Conservation (phyloP, 1,140 invertebrate species). For the Drosophila kepulauana region DNA sequence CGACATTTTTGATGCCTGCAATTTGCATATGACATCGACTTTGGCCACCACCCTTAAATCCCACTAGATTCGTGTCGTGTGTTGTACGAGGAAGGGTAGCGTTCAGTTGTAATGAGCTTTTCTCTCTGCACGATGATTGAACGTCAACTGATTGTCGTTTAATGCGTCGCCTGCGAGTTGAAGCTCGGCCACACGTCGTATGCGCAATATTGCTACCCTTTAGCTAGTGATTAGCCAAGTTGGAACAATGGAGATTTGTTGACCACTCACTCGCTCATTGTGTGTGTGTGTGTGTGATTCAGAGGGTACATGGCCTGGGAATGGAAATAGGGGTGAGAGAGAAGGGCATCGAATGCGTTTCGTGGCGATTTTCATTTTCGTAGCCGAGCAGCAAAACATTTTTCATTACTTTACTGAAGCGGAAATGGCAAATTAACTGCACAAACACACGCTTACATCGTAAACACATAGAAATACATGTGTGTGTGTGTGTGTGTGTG, state of each 20-base stretch:
- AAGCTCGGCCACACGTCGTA: conserved; percentile 37
- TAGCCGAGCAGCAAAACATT: conserved; percentile 50
- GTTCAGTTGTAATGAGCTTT: conserved; percentile 52
- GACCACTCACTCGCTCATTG: conserved; percentile 51
- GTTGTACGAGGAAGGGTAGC: not conserved
- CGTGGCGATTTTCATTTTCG: conserved; percentile 43
- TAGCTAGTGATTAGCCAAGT: conserved; percentile 54
- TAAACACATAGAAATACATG: conserved; percentile 11
- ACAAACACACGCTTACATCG: conserved; percentile 60
- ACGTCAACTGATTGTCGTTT: conserved; percentile 40
- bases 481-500: conserved; percentile 23
- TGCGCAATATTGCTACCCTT: conserved; percentile 42
- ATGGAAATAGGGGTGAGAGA: not conserved
- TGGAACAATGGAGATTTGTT: conserved; percentile 58
- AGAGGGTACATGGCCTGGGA: no score
- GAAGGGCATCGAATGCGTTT: conserved; percentile 12
- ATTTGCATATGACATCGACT: conserved; percentile 49
- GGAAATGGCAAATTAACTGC: conserved; percentile 83
- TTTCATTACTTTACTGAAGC: conserved; percentile 81
- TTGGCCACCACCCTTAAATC: no score
- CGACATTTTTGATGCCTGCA: conserved; percentile 42
- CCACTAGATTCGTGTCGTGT: no score
- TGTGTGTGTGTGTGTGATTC: not conserved
- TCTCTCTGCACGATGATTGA: conserved; percentile 31
- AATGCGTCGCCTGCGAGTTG: conserved; percentile 8